Conservation (phyloP, 2,797 vertebrate genomes). For the Mormyrops boulengeri region DNA sequence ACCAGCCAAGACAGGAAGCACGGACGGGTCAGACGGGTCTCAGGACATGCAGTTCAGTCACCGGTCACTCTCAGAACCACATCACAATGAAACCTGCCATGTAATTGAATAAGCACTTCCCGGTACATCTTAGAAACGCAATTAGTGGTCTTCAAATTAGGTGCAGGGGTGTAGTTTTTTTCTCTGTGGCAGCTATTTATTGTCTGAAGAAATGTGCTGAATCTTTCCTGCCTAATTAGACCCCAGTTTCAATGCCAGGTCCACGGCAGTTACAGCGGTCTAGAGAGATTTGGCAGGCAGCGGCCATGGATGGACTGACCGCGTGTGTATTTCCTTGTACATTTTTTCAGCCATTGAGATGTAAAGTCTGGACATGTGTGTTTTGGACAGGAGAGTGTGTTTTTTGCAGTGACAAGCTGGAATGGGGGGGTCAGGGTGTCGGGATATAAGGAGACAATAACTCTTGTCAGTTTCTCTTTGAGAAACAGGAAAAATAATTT, state of each 20-base stretch:
- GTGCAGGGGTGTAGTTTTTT: too few relatives aligned
- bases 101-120: background rate
- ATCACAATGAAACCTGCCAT: background rate
- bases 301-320: background rate
- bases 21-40: background rate
- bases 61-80: background rate
- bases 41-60: background rate
- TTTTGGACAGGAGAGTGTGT: background rate
- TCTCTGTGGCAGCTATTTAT: background rate
- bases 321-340: background rate
- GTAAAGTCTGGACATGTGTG: background rate
- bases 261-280: background rate
- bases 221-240: slow-evolving; percentile 6
- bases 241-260: background rate
- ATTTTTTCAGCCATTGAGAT: background rate
- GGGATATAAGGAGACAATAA: background rate
- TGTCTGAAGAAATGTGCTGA: background rate
- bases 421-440: background rate
- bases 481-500: background rate
- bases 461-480: background rate
- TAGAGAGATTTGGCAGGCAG: background rate
- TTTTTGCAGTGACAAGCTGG: background rate
- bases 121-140: background rate
- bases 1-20: background rate
- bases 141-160: slow-evolving; percentile 6